A percentile compares a stretch with the other conserved stretches of the same genome.
phyloP scores from a whole-genome alignment of 2,888 invertebrate genomes.

The Erpobdella octoculata region DNA sequence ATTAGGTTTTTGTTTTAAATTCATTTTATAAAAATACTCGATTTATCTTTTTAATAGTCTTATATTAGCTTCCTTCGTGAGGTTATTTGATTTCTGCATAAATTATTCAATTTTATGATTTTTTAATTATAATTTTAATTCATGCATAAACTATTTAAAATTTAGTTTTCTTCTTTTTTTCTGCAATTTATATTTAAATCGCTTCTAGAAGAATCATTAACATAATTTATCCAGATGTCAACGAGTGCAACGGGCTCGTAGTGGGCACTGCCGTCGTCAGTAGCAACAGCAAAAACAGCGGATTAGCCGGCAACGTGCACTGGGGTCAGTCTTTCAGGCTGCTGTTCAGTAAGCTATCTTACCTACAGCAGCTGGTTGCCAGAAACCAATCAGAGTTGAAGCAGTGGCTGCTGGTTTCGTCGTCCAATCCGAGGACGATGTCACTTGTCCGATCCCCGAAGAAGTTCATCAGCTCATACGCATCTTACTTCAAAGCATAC shows the following conservation, averaged over 20 bases:
- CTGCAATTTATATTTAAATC: no score
- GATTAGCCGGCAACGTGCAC: background rate
- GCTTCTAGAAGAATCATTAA: no score
- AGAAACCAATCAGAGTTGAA: constrained; percentile 10
- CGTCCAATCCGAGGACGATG: background rate
- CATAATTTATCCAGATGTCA: constrained; percentile 8
- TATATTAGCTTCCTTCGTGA: no score
- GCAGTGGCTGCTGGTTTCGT: background rate
- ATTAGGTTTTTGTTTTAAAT: no score
- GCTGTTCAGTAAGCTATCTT: constrained; percentile 12
- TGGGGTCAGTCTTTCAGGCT: constrained; percentile 10
- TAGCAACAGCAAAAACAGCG: no score
- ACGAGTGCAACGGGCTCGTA: constrained; percentile 8
- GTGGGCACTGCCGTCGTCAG: background rate
- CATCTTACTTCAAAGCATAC: constrained; percentile 8
- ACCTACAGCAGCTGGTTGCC: constrained; percentile 7
- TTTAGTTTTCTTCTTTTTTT: no score
- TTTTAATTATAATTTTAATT: no score
- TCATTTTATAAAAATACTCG: no score
- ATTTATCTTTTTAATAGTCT: no score
- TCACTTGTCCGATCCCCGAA: background rate
- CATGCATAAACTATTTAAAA: no score
- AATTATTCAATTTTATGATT: no score
- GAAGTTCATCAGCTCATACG: constrained; percentile 1
- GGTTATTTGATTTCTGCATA: no score